phyloP scores from a whole-genome alignment of 1,140 invertebrate species.

The Camponotus pennsylvanicus region DNA sequence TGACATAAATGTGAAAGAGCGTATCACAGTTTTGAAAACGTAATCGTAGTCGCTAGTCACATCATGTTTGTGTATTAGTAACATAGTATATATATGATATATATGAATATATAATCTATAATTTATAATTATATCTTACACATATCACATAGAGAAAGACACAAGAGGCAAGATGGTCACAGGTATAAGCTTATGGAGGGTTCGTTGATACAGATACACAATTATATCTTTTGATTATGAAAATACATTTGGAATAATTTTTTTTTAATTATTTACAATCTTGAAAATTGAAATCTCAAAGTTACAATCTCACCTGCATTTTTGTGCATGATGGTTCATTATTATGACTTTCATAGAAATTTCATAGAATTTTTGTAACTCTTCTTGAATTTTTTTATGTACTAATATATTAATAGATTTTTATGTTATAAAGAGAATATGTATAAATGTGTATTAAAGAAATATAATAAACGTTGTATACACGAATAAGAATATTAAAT shows the following conservation, averaged over 20 bases:
- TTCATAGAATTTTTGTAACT: conserved; percentile 12
- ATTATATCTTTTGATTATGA: conserved; percentile 53
- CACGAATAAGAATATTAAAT: conserved; percentile 3
- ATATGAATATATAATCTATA: conserved; percentile 57
- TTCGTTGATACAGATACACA: conserved; percentile 18
- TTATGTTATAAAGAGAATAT: background rate
- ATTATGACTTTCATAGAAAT: conserved; percentile 23
- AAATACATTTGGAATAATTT: conserved; percentile 60
- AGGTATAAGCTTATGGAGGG: conserved; percentile 46
- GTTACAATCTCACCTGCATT: background rate
- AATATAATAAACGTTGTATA: conserved; percentile 1
- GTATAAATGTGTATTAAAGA: background rate
- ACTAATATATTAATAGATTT: background rate
- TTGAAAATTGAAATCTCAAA: background rate
- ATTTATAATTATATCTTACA: conserved; percentile 61
- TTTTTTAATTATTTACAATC: conserved; percentile 49
- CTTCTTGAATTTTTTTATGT: background rate
- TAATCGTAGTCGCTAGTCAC: background rate
- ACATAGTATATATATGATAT: conserved; percentile 17
- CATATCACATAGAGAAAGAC: conserved; percentile 64
- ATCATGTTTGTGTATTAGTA: background rate
- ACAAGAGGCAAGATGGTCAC: conserved; percentile 36
- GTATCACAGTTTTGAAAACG: conserved; percentile 26
- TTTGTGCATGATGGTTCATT: conserved; percentile 5
- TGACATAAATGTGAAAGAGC: conserved; percentile 8